These are phyloP conservation scores for Poeciliopsis presidionis DNA, from an alignment of 2,797 vertebrate genomes.

Conservation along the genomic window DNA sequence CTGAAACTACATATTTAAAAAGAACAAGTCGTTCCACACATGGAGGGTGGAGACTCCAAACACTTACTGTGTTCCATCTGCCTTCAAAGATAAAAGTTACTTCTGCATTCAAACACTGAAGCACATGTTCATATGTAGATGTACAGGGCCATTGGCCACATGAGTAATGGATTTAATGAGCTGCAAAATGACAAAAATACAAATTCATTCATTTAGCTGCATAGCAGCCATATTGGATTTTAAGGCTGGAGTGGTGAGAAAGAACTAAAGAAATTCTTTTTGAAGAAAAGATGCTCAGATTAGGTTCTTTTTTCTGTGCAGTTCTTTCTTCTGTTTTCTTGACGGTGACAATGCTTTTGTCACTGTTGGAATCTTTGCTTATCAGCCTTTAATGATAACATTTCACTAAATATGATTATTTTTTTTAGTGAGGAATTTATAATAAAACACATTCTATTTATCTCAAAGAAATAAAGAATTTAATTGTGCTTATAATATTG, in stretches of 20 bases:
- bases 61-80: not conserved
- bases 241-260: not conserved
- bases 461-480: no score
- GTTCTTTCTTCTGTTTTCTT: not conserved
- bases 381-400: not conserved
- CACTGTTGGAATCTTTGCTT: not conserved
- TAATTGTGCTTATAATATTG: no score
- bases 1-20: not conserved
- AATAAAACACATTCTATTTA: not conserved
- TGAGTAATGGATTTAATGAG: not conserved
- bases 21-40: constrained; percentile 1
- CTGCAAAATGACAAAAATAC: not conserved
- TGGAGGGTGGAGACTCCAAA: not conserved
- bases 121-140: not conserved
- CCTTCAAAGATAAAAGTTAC: constrained; percentile 2
- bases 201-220: not conserved
- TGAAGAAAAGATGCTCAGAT: not conserved
- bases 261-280: not conserved
- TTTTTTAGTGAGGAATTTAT: not conserved
- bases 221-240: not conserved
- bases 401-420: not conserved
- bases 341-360: not conserved
- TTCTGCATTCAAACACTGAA: not conserved
- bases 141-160: not conserved
- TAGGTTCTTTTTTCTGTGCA: not conserved